Conservation (phyloP, 2,113 vertebrate species). For the Rynchops niger region DNA sequence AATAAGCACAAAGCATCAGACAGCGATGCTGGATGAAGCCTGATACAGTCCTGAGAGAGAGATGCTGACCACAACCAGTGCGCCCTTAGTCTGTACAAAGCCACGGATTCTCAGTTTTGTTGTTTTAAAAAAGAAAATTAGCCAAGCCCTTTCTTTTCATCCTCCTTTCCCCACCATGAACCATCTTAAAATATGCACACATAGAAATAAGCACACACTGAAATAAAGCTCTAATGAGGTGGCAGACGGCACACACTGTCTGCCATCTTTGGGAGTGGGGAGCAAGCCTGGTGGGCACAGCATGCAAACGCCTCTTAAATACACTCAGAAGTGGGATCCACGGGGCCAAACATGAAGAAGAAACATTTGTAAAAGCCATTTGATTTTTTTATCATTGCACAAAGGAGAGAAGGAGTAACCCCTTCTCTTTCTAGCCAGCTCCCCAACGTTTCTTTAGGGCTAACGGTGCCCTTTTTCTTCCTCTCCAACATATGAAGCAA, state of each 20-base stretch:
- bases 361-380: neutral
- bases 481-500: neutral
- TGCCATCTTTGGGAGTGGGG: neutral
- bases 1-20: neutral
- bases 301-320: neutral
- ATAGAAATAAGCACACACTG: neutral
- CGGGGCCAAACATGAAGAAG: neutral
- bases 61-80: neutral
- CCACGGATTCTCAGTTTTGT: neutral
- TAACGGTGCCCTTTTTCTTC: neutral
- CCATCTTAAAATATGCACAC: neutral
- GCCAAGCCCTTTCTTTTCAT: neutral
- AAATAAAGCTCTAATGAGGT: neutral
- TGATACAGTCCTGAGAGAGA: neutral
- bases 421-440: neutral
- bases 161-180: neutral
- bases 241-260: neutral
- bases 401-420: neutral
- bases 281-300: neutral
- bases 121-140: neutral
- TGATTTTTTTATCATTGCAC: neutral
- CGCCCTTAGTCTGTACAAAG: neutral
- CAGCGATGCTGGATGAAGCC: neutral
- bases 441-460: neutral
- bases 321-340: neutral